Evolutionary conservation across 1,140 invertebrate genomes (phyloP).

Genomic region (Sycophila sp.): DNA sequence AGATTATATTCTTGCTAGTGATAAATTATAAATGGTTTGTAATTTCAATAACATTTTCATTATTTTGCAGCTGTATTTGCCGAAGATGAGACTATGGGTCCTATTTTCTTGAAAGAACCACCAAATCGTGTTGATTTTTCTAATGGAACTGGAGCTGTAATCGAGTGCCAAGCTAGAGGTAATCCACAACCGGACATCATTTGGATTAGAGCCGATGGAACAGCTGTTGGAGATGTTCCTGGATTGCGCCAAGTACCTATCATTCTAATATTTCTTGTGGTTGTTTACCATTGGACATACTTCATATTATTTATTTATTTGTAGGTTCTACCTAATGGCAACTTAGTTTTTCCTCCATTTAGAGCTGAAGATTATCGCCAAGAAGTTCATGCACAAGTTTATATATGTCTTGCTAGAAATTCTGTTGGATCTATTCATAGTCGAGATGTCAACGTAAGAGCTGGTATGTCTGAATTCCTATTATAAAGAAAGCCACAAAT

Average conservation of each 20-base stretch:
- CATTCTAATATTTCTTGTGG: background rate
- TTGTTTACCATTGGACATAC: background rate
- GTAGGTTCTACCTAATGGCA: constrained; percentile 88
- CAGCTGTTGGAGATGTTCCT: constrained; percentile 87
- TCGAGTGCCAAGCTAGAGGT: constrained; percentile 92
- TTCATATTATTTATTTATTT: constrained; percentile 13
- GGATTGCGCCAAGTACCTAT: constrained; percentile 81
- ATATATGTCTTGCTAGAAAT: constrained; percentile 90
- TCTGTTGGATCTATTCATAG: constrained; percentile 90
- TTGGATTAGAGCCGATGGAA: constrained; percentile 89
- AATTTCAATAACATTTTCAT: background rate
- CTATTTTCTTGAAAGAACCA: constrained; percentile 91
- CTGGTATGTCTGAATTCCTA: constrained; percentile 83
- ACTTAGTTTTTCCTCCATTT: constrained; percentile 93
- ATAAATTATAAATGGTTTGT: background rate
- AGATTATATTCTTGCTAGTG: background rate
- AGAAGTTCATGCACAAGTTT: constrained; percentile 93
- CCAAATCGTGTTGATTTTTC: constrained; percentile 92
- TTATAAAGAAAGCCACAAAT: no score
- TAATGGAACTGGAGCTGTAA: constrained; percentile 91
- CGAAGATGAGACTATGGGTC: constrained; percentile 82
- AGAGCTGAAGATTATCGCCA: constrained; percentile 91
- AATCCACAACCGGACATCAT: constrained; percentile 91
- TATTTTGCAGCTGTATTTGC: constrained; percentile 48
- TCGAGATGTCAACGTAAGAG: constrained; percentile 91